Evolutionary conservation across 2,888 invertebrate species (phyloP).

Genomic region (Chloromyia formosa): DNA sequence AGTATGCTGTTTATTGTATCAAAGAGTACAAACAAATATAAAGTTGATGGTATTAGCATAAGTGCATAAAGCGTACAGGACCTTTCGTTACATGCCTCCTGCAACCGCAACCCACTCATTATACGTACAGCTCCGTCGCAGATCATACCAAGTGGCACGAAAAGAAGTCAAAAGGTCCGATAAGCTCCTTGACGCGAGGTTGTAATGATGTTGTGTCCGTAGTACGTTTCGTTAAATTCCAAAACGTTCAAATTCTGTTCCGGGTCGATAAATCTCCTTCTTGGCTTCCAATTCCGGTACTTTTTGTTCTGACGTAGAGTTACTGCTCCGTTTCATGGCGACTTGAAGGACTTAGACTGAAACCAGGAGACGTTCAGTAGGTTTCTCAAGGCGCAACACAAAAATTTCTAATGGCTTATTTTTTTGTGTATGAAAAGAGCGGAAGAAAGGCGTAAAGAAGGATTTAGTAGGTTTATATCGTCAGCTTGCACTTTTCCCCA

Average conservation of each 20-base stretch:
- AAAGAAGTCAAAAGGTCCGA: not conserved
- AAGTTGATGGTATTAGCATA: too few species aligned
- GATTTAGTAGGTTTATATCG: not conserved
- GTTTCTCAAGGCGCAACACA: slow-evolving; percentile 11
- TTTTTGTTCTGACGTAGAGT: slow-evolving; percentile 22
- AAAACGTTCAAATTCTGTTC: slow-evolving; percentile 15
- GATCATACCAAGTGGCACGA: not conserved
- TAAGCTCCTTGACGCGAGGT: not conserved
- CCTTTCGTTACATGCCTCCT: not conserved
- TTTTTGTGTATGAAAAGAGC: not conserved
- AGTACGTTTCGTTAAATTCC: slow-evolving; percentile 18
- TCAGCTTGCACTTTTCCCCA: not conserved
- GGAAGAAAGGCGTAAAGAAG: not conserved
- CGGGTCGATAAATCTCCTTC: slow-evolving; percentile 40
- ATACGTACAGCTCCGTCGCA: not conserved
- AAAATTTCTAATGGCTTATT: not conserved
- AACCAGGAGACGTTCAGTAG: slow-evolving; percentile 17
- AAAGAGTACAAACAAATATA: slow-evolving; percentile 1
- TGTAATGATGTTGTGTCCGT: not conserved
- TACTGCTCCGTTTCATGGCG: not conserved
- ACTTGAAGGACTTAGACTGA: slow-evolving; percentile 22
- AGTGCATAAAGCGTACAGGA: too few species aligned
- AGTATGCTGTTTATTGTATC: slow-evolving; percentile 19
- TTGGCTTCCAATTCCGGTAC: slow-evolving; percentile 29
- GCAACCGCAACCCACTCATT: not conserved